Evolutionary conservation across 2,113 vertebrate species (phyloP), one percentile per base, ranked within the genome.

Genomic region (Centropristis striata): DNA sequence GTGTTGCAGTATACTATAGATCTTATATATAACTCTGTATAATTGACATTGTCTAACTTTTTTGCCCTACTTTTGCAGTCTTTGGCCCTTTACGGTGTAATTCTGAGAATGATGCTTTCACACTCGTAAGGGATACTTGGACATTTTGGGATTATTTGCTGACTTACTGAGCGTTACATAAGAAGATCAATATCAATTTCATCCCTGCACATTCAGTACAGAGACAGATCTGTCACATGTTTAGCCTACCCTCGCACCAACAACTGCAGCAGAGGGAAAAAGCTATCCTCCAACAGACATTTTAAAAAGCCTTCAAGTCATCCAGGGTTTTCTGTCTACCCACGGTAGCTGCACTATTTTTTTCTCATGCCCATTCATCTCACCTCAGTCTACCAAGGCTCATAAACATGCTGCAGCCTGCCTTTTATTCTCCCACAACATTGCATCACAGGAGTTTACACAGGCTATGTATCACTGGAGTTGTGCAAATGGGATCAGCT

Each of bases 401-500:
- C 75, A 60, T 63, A 81, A 75, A 84, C 67, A 82, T 63, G 59
- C 83, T 73, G 66, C 73, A 58, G 73, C 49, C 75, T 61, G 58
- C 67, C 71, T 87, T 81, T 77, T 71, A 80, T 82, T 74, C 80
- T 50, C 47, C 49, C 57, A 37, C 58, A 75, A 61, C 72, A 63
- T 76, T 86, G 83, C 74, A 74, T 91, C 85, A 74, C 59, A 47
- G 50, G 27, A 59, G 54, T 72, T 83, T 55, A 78, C 51, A 75
- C 64, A 53, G 32, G 65, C 74, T 63, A 32, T 81, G 79, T 78
- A 80, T 88, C 78, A 71, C 81, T 73, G 68, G 42, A 86, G 50
- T 71, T 80, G 75, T 87, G 71, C 83, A 86, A 88, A 88, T 80
- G 81, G 83, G 81, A 83, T 49, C 51, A 86, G 69, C 72, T 75